These are phyloP conservation scores for Thrips palmi DNA, from an alignment of 1,140 invertebrate species.

Conservation along the genomic window DNA sequence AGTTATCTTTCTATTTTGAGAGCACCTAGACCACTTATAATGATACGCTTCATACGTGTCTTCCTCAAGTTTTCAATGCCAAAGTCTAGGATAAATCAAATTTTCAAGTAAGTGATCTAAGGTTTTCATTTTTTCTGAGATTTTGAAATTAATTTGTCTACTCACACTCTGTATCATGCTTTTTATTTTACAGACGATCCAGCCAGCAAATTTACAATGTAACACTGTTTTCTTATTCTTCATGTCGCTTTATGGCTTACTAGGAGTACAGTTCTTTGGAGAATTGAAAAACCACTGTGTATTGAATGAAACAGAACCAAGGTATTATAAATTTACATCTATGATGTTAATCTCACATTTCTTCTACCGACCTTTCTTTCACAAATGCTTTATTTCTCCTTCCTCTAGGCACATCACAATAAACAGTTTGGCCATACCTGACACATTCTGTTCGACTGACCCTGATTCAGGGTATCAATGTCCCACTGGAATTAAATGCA, in stretches of 20 bases:
- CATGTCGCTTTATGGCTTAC: constrained; percentile 94
- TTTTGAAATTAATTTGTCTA: no score
- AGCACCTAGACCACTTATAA: constrained; percentile 88
- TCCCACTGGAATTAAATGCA: constrained; percentile 86
- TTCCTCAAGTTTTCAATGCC: constrained; percentile 99
- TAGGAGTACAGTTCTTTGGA: constrained; percentile 99
- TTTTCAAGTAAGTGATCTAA: constrained; percentile 88
- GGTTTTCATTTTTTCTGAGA: no score
- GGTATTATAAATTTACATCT: constrained; percentile 22
- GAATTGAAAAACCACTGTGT: constrained; percentile 97
- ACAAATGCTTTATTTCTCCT: no score
- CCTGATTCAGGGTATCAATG: constrained; percentile 86
- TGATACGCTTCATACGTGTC: constrained; percentile 92
- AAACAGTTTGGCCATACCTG: constrained; percentile 92
- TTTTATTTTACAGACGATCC: constrained; percentile 63
- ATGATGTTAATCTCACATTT: background rate
- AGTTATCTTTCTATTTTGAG: constrained; percentile 78
- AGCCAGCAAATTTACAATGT: constrained; percentile 99
- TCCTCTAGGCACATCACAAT: constrained; percentile 68
- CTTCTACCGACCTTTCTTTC: constrained; percentile 1
- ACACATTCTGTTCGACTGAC: constrained; percentile 92
- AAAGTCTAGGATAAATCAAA: constrained; percentile 95
- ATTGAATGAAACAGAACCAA: constrained; percentile 67
- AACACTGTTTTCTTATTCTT: constrained; percentile 99
- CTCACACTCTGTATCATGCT: no score